A percentile compares a stretch with the other conserved stretches of the same genome.
Evolutionary conservation across 2,113 vertebrate species (phyloP).

Genomic region (Dendrocopos noguchii): DNA sequence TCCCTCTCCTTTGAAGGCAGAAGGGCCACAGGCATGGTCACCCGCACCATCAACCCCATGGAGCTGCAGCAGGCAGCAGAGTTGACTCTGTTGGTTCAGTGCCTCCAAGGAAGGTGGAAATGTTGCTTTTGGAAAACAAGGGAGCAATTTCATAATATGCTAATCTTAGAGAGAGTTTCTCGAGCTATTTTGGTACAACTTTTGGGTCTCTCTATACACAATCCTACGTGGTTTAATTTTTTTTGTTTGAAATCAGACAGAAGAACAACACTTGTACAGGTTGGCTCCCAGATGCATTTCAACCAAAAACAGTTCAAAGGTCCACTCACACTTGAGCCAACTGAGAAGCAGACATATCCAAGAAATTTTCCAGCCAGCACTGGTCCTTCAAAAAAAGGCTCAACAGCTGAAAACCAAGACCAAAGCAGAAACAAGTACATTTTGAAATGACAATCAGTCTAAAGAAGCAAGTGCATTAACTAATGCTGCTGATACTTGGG

Average conservation of each 20-base stretch:
- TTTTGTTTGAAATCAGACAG: background rate
- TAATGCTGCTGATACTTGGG: background rate
- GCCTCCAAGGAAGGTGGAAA: background rate
- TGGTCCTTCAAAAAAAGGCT: background rate
- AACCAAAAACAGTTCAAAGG: background rate
- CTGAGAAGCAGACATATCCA: background rate
- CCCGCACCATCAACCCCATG: accelerated
- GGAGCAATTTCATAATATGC: background rate
- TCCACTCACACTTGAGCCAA: background rate
- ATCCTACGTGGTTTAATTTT: background rate
- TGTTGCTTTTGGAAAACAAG: background rate
- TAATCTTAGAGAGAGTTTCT: background rate
- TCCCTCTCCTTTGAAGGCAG: accelerated
- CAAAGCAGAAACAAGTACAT: background rate
- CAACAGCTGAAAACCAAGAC: background rate
- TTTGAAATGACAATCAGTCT: background rate
- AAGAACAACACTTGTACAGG: background rate
- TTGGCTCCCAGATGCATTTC: background rate
- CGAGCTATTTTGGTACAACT: background rate
- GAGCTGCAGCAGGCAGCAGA: background rate
- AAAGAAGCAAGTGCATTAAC: background rate
- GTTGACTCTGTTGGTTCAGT: accelerated
- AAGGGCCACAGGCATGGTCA: too few relatives aligned
- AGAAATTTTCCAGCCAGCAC: background rate
- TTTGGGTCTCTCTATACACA: background rate